Conservation (phyloP, 2,113 vertebrate species). For the Apodemus sylvaticus region DNA sequence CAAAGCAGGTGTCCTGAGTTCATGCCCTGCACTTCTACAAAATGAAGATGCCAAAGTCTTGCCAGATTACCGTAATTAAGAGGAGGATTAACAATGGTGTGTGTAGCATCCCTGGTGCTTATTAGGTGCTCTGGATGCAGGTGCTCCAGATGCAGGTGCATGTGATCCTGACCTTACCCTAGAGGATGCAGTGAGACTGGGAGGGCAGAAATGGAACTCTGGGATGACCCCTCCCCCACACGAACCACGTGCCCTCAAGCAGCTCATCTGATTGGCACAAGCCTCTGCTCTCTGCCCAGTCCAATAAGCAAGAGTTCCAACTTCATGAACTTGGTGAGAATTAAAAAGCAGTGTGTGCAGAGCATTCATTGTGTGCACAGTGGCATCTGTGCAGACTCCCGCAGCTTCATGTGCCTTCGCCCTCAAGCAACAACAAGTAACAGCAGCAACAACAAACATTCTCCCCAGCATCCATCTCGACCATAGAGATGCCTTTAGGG, state of each 20-base stretch:
- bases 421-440: neutral
- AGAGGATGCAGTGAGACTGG: accelerated
- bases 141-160: neutral
- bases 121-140: neutral
- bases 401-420: neutral
- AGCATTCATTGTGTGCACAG: neutral
- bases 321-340: neutral
- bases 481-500: neutral
- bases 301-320: too few species aligned
- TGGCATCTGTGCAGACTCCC: neutral
- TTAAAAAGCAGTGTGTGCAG: neutral
- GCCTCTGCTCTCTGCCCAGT: neutral
- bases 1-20: neutral
- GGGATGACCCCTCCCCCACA: too few species aligned
- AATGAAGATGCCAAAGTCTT: neutral
- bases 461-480: neutral
- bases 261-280: accelerated
- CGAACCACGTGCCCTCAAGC: accelerated
- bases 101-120: neutral
- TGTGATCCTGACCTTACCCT: neutral
- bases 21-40: neutral
- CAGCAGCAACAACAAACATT: neutral
- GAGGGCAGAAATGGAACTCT: neutral
- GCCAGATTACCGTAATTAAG: neutral
- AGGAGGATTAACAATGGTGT: neutral